phyloP scores from a whole-genome alignment of 2,113 vertebrate genomes.

The Motacilla alba region DNA sequence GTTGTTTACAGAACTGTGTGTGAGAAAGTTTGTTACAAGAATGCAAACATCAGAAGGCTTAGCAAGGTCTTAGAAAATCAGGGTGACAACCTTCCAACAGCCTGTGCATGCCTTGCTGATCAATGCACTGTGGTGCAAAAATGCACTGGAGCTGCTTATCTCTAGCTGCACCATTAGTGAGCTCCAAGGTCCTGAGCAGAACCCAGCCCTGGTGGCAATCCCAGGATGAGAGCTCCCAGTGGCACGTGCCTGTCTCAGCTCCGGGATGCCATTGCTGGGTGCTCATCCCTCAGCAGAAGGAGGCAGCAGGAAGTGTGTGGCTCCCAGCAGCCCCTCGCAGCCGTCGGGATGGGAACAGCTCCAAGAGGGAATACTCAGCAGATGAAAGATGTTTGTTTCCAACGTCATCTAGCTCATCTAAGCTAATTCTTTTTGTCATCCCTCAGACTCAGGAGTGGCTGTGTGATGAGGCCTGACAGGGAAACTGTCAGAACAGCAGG shows the following conservation, averaged over 20 bases:
- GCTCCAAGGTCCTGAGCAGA: not conserved
- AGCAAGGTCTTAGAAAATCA: no score
- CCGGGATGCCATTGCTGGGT: not conserved
- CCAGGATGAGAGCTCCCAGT: not conserved
- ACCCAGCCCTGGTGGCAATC: not conserved
- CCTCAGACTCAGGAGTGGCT: not conserved
- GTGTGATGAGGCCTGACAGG: not conserved
- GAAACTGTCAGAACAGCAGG: not conserved
- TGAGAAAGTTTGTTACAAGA: no score
- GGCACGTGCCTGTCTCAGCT: not conserved
- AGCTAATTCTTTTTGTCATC: conserved; percentile 44
- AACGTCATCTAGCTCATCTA: accelerated
- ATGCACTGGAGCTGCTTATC: not conserved
- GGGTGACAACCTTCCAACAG: not conserved
- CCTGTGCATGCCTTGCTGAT: not conserved
- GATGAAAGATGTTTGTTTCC: conserved; percentile 21
- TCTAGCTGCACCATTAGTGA: not conserved
- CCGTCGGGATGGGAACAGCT: not conserved
- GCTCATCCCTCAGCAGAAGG: not conserved
- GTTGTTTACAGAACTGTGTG: no score
- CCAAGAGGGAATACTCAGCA: not conserved
- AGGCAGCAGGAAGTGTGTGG: not conserved
- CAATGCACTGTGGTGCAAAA: not conserved
- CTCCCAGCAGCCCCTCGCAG: not conserved
- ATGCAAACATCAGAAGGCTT: no score